phyloP scores from a whole-genome alignment of 2,113 vertebrate species.

The Leptosomus discolor region DNA sequence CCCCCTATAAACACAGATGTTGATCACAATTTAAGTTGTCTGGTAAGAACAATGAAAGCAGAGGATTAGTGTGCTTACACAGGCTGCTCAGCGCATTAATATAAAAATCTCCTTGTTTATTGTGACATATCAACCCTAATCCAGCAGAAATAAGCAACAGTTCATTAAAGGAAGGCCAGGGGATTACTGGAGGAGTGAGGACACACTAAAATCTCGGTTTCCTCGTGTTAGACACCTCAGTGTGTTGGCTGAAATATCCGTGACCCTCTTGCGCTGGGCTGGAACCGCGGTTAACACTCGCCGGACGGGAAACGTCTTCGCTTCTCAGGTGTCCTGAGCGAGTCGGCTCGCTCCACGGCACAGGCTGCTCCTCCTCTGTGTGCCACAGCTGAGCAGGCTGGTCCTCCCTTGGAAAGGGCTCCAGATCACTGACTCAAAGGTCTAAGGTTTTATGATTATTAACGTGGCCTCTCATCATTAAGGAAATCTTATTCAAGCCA shows the following conservation, averaged over 20 bases:
- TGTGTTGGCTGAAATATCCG: background rate
- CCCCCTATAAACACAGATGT: background rate
- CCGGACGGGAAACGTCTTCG: fast-evolving
- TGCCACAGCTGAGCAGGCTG: background rate
- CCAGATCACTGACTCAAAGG: fast-evolving
- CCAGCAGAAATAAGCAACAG: background rate
- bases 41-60: background rate
- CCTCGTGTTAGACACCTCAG: background rate
- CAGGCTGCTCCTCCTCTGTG: background rate
- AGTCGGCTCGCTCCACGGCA: no score
- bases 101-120: constrained; percentile 51
- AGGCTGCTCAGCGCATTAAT: constrained; percentile 2
- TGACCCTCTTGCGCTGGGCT: fast-evolving
- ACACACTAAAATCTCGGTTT: background rate
- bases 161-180: background rate
- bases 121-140: constrained; percentile 33
- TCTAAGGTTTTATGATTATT: background rate
- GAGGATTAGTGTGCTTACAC: constrained; percentile 1
- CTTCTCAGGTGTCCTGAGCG: background rate
- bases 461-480: background rate
- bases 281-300: fast-evolving
- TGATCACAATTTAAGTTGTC: background rate
- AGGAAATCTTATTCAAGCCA: background rate
- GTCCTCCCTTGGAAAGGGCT: background rate
- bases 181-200: background rate